Evolutionary conservation across 2,113 vertebrate genomes (phyloP).

Genomic region (Brachypteracias leptosomus): DNA sequence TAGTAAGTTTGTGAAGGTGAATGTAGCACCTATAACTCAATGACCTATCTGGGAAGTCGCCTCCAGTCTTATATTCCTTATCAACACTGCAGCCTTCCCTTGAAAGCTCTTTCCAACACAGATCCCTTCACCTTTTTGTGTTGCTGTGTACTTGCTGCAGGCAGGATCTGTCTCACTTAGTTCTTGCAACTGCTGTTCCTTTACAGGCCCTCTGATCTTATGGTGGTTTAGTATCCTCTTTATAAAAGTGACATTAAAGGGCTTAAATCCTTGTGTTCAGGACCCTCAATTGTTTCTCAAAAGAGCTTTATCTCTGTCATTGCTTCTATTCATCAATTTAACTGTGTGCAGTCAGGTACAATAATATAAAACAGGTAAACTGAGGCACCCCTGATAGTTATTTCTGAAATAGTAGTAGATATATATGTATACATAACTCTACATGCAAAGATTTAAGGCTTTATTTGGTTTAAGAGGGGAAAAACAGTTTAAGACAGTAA

Average conservation of each 20-base stretch:
- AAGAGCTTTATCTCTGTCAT: neutral
- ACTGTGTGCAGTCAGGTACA: neutral
- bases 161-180: neutral
- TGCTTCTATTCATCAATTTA: neutral
- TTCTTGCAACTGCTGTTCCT: neutral
- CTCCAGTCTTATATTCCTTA: neutral
- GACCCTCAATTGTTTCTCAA: neutral
- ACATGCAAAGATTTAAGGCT: neutral
- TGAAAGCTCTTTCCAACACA: neutral
- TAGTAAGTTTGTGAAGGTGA: neutral
- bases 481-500: no score
- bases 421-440: neutral
- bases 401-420: neutral
- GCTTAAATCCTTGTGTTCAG: neutral
- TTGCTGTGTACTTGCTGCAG: neutral
- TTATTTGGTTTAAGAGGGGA: neutral
- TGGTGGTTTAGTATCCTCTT: neutral
- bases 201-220: neutral
- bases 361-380: neutral
- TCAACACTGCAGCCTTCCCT: fast-evolving
- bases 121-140: neutral
- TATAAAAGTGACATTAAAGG: neutral
- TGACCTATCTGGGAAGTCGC: neutral
- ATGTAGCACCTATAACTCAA: neutral
- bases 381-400: neutral